Evolutionary conservation across 2,888 invertebrate species (phyloP).

Genomic region (Drosophila ezoana): DNA sequence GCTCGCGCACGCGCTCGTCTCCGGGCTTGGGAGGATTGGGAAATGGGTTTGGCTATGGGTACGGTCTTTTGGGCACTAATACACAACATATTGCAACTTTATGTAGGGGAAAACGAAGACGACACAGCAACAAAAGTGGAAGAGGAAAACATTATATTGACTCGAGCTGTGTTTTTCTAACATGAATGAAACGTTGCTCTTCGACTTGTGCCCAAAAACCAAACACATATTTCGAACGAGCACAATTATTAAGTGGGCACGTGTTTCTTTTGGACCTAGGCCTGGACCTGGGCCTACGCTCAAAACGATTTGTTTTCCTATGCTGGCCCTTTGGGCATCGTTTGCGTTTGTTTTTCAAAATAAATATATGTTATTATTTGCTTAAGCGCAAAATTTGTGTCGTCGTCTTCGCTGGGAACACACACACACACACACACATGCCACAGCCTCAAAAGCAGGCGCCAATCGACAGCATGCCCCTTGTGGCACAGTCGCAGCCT

Average conservation of each 20-base stretch:
- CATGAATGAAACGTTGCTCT: constrained; percentile 38
- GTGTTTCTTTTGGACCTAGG: constrained; percentile 47
- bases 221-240: constrained; percentile 26
- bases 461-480: constrained; percentile 48
- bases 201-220: constrained; percentile 21
- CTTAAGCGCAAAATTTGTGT: constrained; percentile 60
- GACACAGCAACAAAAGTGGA: neutral
- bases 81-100: constrained; percentile 80
- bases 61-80: constrained; percentile 48
- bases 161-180: constrained; percentile 58
- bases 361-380: constrained; percentile 69
- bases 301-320: constrained; percentile 70
- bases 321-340: constrained; percentile 50
- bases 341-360: constrained; percentile 66
- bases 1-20: constrained; percentile 56
- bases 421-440: constrained; percentile 35
- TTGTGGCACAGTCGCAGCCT: constrained; percentile 17
- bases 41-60: constrained; percentile 13
- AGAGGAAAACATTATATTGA: constrained; percentile 27
- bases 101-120: constrained; percentile 49
- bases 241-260: constrained; percentile 71
- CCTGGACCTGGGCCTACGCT: constrained; percentile 9
- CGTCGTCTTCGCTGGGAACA: constrained; percentile 34
- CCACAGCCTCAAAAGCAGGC: constrained; percentile 40
- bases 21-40: constrained; percentile 10